Base-by-base conservation (phyloP, 2,888 invertebrate species). In the Brachyptera putata region DNA sequence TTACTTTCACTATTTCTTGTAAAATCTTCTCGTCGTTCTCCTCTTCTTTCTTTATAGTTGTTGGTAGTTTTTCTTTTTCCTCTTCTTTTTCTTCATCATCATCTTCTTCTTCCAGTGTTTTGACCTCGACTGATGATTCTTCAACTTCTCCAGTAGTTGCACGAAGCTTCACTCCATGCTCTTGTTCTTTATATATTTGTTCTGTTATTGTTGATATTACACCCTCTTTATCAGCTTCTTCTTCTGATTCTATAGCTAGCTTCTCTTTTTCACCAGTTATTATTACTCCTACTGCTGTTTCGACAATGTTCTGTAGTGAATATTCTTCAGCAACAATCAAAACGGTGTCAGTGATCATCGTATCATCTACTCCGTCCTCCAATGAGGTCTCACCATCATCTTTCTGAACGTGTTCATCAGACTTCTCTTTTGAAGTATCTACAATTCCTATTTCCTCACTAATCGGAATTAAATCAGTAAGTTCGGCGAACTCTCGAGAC, bases 401-500 rank as follows among this genome's bases (percentile, higher is more conserved):
- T 39, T 59, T 36, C n/a, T 41, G 58, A 59, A 58, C 5, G n/a
- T 21, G 11, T 2, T 21, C 37, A 25, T 25, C 14, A 7, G 14
- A 11, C 16, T 55, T 34, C 14, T 5, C 18, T 24, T 5, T 11
- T 49, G 9, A n/a, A 1, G 13, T 30, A 58, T 2, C 26, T 39
- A 34, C 30, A 16, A 21, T 3, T 18, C 21, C 18, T 2, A 34
- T 14, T 37, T 61, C 61, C 24, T 61, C 61, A 2, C 36, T 41
- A 24, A 61, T 60, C 1, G 46, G 36, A 1, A 46, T 26, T 2
- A 61, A 36, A 30, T 63, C 63, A 22, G 61, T 9, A 30, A 61
- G 14, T 30, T 62, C 64, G 16, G 48, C 4, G 24, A 62, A 57
- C 11, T 63, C 61, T 7, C 53, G 56, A 1, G 62, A 58, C 16